These are phyloP conservation scores for Atta colombica DNA, from an alignment of 1,140 invertebrate genomes.

Conservation along the genomic window DNA sequence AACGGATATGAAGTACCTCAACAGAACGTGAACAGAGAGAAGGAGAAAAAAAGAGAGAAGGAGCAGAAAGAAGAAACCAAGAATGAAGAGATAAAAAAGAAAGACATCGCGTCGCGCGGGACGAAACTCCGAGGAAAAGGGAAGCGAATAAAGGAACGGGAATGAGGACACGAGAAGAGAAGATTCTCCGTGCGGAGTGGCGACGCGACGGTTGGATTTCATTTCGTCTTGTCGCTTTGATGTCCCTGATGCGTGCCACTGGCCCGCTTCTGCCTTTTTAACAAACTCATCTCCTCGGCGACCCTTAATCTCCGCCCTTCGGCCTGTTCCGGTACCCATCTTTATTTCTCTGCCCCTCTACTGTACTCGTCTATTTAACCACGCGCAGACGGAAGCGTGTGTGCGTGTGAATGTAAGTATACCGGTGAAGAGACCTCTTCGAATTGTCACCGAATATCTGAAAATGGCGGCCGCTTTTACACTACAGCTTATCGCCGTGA, in stretches of 20 bases:
- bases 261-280: constrained; percentile 86
- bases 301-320: constrained; percentile 86
- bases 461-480: constrained; percentile 61
- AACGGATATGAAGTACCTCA: constrained; percentile 74
- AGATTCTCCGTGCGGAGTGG: constrained; percentile 72
- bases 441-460: constrained; percentile 68
- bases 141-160: constrained; percentile 65
- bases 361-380: constrained; percentile 60
- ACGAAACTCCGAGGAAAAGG: constrained; percentile 55
- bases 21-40: constrained; percentile 59
- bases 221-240: constrained; percentile 87
- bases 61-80: constrained; percentile 62
- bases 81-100: constrained; percentile 72
- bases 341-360: constrained; percentile 70
- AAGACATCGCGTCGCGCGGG: constrained; percentile 56
- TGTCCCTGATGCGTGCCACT: constrained; percentile 86
- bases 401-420: background rate
- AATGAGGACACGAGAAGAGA: constrained; percentile 62
- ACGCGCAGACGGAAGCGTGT: constrained; percentile 20
- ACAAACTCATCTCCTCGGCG: constrained; percentile 86
- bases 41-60: constrained; percentile 51
- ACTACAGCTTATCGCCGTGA: constrained; percentile 40
- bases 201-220: constrained; percentile 84
- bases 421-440: constrained; percentile 16
- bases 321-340: constrained; percentile 74